These are phyloP conservation scores for Oceanodroma tethys DNA, from an alignment of 2,113 vertebrate genomes.

Conservation along the genomic window DNA sequence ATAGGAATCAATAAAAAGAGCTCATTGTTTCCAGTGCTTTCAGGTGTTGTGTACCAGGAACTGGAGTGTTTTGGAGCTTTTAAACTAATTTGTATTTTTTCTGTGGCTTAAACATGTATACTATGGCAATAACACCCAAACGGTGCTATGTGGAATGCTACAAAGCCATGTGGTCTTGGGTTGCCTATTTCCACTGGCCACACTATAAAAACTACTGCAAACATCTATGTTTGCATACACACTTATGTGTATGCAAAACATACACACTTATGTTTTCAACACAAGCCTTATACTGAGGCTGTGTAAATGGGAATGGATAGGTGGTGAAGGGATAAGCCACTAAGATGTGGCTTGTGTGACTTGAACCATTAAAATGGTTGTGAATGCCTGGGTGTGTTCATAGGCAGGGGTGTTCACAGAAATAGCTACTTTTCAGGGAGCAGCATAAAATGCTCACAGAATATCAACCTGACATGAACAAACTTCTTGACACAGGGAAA, in stretches of 20 bases:
- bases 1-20: not conserved
- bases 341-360: not conserved
- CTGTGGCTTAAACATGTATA: not conserved
- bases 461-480: not conserved
- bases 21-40: not conserved
- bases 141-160: not conserved
- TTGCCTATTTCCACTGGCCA: not conserved
- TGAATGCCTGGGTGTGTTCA: not conserved
- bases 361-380: not conserved
- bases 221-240: accelerated
- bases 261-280: not conserved
- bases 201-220: not conserved
- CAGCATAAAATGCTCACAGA: not conserved
- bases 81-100: not conserved
- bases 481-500: not conserved
- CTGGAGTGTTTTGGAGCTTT: not conserved
- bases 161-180: not conserved
- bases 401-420: not conserved
- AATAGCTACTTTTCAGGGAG: not conserved
- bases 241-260: too few species aligned
- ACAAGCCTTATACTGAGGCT: not conserved
- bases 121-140: not conserved
- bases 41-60: not conserved
- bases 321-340: not conserved
- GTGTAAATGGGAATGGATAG: not conserved